A percentile compares a stretch with the other conserved stretches of the same genome.
Conservation (phyloP, 2,888 invertebrate genomes). For the Leucophora obtusa region DNA sequence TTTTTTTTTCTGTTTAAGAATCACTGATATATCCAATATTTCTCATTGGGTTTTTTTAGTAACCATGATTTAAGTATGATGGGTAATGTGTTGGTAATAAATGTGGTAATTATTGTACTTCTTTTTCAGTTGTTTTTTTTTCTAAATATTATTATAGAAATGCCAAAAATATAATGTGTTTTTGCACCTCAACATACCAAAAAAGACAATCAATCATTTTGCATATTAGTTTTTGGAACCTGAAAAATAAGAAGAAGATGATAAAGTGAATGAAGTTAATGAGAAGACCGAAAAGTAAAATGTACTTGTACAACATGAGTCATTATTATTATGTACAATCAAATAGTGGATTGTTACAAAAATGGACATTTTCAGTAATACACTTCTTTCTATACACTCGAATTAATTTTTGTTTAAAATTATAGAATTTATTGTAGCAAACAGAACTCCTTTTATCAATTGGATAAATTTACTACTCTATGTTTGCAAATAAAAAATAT, state of each 20-base stretch:
- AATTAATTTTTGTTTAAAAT: no score
- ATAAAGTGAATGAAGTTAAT: neutral
- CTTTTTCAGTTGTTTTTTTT: constrained; percentile 3
- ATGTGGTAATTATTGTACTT: constrained; percentile 63
- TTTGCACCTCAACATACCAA: constrained; percentile 45
- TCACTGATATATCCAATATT: constrained; percentile 24
- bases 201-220: constrained; percentile 53
- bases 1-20: constrained; percentile 14
- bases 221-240: constrained; percentile 25
- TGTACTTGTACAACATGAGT: no score
- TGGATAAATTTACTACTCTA: no score
- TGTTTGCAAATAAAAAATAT: no score
- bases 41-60: constrained; percentile 1
- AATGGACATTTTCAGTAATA: no score
- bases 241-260: constrained; percentile 3
- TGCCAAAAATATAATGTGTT: constrained; percentile 36
- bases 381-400: no score
- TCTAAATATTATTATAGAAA: constrained; percentile 16
- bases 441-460: no score
- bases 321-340: no score
- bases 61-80: constrained; percentile 13
- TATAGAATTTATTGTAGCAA: no score
- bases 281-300: neutral
- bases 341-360: no score
- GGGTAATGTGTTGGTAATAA: constrained; percentile 51